phyloP scores from a whole-genome alignment of 1,140 invertebrate species.

The Meloidogyne hapla region DNA sequence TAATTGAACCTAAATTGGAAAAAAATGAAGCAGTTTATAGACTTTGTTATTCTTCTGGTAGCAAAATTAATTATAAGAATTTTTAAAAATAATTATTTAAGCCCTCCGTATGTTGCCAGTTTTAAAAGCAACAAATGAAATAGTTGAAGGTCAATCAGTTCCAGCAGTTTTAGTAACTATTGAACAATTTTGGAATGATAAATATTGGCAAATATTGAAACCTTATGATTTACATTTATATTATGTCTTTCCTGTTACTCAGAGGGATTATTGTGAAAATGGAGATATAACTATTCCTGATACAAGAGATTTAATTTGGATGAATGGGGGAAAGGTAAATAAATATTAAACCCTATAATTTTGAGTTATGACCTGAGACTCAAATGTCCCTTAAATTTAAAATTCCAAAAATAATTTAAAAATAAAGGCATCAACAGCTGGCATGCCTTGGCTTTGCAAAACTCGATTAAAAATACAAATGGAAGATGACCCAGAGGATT shows the following conservation, averaged over 20 bases:
- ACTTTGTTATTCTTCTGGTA: slow-evolving; percentile 33
- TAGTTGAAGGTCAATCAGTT: background rate
- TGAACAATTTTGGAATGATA: slow-evolving; percentile 38
- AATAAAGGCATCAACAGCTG: background rate
- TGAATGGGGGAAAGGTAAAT: slow-evolving; percentile 19
- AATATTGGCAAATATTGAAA: slow-evolving; percentile 37
- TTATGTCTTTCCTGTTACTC: slow-evolving; percentile 38
- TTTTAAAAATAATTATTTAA: background rate
- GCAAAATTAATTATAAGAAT: background rate
- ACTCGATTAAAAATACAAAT: slow-evolving; percentile 33
- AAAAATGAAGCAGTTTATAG: slow-evolving; percentile 8
- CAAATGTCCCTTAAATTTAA: too few species aligned
- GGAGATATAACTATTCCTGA: background rate
- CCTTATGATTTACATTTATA: slow-evolving; percentile 36
- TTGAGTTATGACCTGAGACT: too few species aligned
- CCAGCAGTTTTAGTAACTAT: slow-evolving; percentile 37
- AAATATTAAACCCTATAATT: too few species aligned
- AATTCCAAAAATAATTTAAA: background rate
- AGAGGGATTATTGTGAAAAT: slow-evolving; percentile 7
- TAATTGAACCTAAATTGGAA: slow-evolving; percentile 7
- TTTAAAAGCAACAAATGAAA: slow-evolving; percentile 33
- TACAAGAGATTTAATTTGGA: slow-evolving; percentile 15
- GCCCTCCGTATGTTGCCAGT: slow-evolving; percentile 33
- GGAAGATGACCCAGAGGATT: slow-evolving; percentile 21
- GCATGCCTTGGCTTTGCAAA: slow-evolving; percentile 25